Evolutionary conservation across 1,140 invertebrate species (phyloP), one percentile per base, ranked within the genome.

Genomic region (Heliconius nattereri): DNA sequence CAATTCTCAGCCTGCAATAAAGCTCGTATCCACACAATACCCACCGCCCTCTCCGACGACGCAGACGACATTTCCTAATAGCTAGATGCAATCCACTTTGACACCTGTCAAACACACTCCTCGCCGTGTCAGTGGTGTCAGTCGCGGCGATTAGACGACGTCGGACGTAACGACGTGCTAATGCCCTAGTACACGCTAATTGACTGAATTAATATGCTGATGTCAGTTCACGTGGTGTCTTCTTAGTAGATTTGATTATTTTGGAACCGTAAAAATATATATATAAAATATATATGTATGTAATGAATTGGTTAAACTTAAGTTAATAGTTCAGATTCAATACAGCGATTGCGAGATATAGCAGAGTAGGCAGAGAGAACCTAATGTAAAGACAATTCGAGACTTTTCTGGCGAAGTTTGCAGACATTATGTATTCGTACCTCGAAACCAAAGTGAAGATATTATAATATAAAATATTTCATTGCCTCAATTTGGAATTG

Each of bases 71-170:
- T 89, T 90, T 87, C 89, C 89, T 91, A 92, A 92, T 92, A 90
- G 90, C 90, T 88, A 82, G 88, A 90, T 92, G 89, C 89, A 90
- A 94, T 92, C 91, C 91, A 92, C 90, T 93, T 92, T 93, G 91
- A 93, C 91, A 92, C 90, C 88, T 93, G 92, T 93, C 92, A 92
- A 90, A 90, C 86, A 92, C 92, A 94, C 87, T 89, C 90, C 85
- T 90, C 84, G 89, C 81, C 86, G 79, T 89, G 92, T 92, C 90
- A 89, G 89, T 85, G 83, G 86, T 84, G 84, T 83, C 90, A 88
- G 91, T 92, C 90, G 91, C 86, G 85, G 40, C 40, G 40, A 45
- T 45, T 45, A 45, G 40, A 83, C 82, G 86, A 85, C 81, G 85
- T 86, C 78, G 84, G 82, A 84, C 84, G 85, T 87, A 90, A 91